Base-by-base conservation (phyloP, 2,113 vertebrate genomes). In the Kryptolebias marmoratus region DNA sequence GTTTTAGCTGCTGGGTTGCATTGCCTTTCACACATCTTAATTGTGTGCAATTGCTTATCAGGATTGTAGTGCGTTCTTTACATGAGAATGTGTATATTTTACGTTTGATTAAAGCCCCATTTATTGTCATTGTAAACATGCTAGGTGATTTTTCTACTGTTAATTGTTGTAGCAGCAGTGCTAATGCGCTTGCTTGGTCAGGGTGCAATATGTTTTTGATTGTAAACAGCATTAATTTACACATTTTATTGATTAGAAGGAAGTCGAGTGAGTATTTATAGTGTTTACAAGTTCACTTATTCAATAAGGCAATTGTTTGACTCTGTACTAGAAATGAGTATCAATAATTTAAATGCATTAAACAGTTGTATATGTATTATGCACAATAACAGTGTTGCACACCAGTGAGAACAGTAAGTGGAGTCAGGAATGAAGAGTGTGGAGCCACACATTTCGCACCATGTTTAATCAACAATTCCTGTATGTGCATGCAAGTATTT, bases 1-100 rank as follows among this genome's bases (percentile, higher is more conserved):
- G 71, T 67, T 52, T 50, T 85, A 48, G n/a, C 15, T 22, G 22
- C 50, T 64, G 65, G 76, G 32, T 61, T 31, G 7, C 31, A 45
- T 30, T 53, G 49, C 42, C 5, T 44, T 3, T 36, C 36, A 14
- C 10, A 6, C 11, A 11, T 18, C 7, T 57, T 3, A 39, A 60
- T 18, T 39, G 39, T 64, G 49, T 73, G 2, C 31, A 58, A 64
- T 63, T 62, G 62, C 67, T 58, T 44, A 54, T 49, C 36, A 47
- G 42, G 9, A 22, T n/a, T 59, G 1, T n/a, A 22, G 31, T 60
- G 30, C 61, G 62, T 30, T 5, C 2, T 72, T n/a, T 36, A 9
- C 63, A 32, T 60, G 18, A 45, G 4, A 62, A 13, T 65, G 16
- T 79, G 53, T 27, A 27, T 64, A 32, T 49, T 52, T 69, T 22